phyloP scores from a whole-genome alignment of 2,888 invertebrate species.

The Drosophila multiciliata region DNA sequence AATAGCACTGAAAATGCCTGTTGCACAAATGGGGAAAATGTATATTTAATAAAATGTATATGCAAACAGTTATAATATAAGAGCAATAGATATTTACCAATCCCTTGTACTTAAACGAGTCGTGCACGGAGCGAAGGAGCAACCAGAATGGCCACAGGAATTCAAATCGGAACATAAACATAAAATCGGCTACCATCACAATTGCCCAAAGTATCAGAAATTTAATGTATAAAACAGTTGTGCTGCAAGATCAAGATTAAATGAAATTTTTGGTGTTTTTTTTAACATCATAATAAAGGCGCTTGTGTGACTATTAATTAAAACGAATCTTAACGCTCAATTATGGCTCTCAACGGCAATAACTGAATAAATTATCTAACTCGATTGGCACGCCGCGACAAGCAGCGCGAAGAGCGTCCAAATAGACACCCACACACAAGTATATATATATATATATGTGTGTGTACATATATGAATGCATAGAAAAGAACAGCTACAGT shows the following conservation, averaged over 20 bases:
- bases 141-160: slow-evolving; percentile 99
- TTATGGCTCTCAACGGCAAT: slow-evolving; percentile 11
- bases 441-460: slow-evolving; percentile 3
- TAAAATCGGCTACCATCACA: slow-evolving; percentile 97
- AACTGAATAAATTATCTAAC: slow-evolving; percentile 42
- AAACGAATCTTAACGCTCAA: slow-evolving; percentile 14
- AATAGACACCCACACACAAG: slow-evolving; percentile 9
- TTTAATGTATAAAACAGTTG: slow-evolving; percentile 97
- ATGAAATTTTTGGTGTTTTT: background rate
- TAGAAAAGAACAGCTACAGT: slow-evolving; percentile 70
- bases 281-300: background rate
- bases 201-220: slow-evolving; percentile 97
- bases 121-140: slow-evolving; percentile 96
- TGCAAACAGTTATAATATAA: background rate
- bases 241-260: slow-evolving; percentile 86
- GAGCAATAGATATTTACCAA: slow-evolving; percentile 89
- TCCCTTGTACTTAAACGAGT: slow-evolving; percentile 99
- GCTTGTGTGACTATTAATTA: background rate
- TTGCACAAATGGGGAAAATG: slow-evolving; percentile 70
- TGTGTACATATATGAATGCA: slow-evolving; percentile 30
- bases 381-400: slow-evolving; percentile 29
- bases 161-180: slow-evolving; percentile 99
- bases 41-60: slow-evolving; percentile 32
- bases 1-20: slow-evolving; percentile 99
- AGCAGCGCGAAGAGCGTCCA: slow-evolving; percentile 14